Evolutionary conservation across 2,888 invertebrate species (phyloP).

Genomic region (Escarpia spicata): DNA sequence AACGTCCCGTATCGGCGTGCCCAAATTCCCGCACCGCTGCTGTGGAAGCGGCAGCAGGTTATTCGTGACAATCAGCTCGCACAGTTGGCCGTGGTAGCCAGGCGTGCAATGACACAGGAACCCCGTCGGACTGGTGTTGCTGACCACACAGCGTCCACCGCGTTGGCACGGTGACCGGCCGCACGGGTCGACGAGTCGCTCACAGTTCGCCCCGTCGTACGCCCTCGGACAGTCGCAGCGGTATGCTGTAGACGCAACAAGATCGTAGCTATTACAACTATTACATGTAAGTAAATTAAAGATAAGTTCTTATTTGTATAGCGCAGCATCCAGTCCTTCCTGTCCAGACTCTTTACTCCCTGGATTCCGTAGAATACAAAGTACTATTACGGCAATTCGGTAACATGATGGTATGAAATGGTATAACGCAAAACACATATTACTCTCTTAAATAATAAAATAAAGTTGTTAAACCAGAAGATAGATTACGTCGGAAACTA

Average conservation of each 20-base stretch:
- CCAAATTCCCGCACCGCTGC: background rate
- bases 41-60: background rate
- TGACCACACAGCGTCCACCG: background rate
- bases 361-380: no score
- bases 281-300: background rate
- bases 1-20: background rate
- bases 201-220: background rate
- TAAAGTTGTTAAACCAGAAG: background rate
- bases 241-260: background rate
- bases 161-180: background rate
- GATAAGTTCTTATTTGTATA: no score
- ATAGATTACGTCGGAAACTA: background rate
- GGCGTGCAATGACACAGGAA: background rate
- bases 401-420: no score
- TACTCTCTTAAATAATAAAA: no score
- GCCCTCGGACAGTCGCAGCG: background rate
- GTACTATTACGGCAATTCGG: no score
- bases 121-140: background rate
- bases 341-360: no score
- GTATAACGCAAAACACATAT: no score
- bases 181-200: background rate
- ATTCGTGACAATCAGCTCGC: background rate
- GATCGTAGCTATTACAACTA: background rate
- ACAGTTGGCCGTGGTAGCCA: background rate
- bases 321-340: no score